Conservation (phyloP, 1,140 invertebrate genomes). For the Drosophila parabipectinata region DNA sequence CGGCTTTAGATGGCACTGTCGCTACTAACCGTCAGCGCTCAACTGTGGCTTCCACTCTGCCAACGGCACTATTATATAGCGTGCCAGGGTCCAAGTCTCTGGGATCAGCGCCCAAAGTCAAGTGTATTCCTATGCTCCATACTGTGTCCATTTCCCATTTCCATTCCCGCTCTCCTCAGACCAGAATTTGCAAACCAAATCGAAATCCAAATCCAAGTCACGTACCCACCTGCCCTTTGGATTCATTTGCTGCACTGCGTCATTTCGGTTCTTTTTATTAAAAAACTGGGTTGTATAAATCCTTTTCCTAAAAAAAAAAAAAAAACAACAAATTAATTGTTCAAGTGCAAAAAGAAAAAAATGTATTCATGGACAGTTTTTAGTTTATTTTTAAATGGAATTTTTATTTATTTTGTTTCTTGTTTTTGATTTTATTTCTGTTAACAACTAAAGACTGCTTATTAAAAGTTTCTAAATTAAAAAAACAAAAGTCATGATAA, state of each 20-base stretch:
- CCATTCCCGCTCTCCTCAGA: background rate
- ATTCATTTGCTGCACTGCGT: conserved; percentile 24
- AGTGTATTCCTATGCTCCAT: conserved; percentile 46
- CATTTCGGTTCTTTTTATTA: background rate
- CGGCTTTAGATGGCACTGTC: conserved; percentile 25
- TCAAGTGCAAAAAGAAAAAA: background rate
- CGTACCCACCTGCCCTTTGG: conserved; percentile 36
- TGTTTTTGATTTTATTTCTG: too few species aligned
- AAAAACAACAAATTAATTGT: background rate
- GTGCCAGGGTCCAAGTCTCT: background rate
- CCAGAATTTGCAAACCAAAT: background rate
- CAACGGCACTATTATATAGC: conserved; percentile 47
- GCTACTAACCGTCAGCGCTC: conserved; percentile 36
- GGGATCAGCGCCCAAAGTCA: conserved; percentile 35
- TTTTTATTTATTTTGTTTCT: background rate
- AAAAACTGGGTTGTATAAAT: background rate
- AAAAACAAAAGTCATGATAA: too few species aligned
- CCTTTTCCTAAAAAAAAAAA: background rate
- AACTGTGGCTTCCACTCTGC: conserved; percentile 48
- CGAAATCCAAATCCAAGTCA: conserved; percentile 59
- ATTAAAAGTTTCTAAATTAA: too few species aligned
- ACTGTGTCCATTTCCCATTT: background rate
- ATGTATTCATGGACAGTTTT: background rate
- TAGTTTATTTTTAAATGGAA: background rate
- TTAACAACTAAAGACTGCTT: too few species aligned